Evolutionary conservation across 1,140 invertebrate genomes (phyloP).

Genomic region (Tribolium castaneum): DNA sequence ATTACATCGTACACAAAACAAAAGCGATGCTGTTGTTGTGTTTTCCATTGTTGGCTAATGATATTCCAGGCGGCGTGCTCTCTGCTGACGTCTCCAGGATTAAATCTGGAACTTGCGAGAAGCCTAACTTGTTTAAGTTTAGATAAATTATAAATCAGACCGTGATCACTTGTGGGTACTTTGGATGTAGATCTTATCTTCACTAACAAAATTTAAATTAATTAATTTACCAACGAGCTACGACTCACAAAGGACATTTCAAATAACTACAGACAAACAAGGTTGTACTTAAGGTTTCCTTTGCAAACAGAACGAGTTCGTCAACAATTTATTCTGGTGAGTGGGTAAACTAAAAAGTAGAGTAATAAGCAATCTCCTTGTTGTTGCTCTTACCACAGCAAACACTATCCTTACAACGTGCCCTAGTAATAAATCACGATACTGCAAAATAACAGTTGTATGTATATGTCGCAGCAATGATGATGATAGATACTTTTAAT

Average conservation of each 20-base stretch:
- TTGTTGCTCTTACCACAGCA: too few relatives aligned
- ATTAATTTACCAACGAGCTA: conserved; percentile 43
- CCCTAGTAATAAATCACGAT: too few relatives aligned
- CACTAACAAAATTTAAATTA: conserved; percentile 42
- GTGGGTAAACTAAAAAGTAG: neutral
- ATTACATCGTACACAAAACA: conserved; percentile 13
- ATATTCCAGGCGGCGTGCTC: conserved; percentile 41
- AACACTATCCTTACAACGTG: too few relatives aligned
- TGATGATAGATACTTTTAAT: neutral
- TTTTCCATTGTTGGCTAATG: conserved; percentile 41
- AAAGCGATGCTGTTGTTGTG: conserved; percentile 20
- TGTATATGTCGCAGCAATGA: neutral
- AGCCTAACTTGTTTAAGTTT: conserved; percentile 48
- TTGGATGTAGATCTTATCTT: conserved; percentile 45
- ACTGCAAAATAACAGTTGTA: too few relatives aligned
- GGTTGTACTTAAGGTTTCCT: conserved; percentile 18
- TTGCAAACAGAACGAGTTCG: neutral
- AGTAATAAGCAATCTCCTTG: neutral
- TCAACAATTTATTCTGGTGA: neutral
- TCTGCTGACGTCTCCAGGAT: conserved; percentile 40
- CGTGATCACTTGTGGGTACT: conserved; percentile 46
- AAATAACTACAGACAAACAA: conserved; percentile 27
- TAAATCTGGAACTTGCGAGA: conserved; percentile 35
- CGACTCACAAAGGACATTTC: conserved; percentile 23
- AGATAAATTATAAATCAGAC: conserved; percentile 49